A percentile compares a stretch with the other conserved stretches of the same genome.
phyloP scores from a whole-genome alignment of 1,140 invertebrate genomes.

The Notospermus geniculatus region DNA sequence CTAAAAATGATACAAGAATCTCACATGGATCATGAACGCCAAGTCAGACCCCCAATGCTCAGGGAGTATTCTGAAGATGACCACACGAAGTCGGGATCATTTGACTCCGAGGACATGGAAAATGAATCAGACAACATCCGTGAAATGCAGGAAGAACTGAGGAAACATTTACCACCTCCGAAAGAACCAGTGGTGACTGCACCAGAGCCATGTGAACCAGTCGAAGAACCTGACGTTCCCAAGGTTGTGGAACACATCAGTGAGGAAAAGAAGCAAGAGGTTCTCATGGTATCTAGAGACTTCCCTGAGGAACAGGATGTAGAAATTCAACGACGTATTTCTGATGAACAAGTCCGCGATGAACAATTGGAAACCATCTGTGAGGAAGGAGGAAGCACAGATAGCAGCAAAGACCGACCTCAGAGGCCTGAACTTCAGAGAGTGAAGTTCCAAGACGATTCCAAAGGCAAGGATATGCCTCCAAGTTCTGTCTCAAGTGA shows the following conservation, averaged over 20 bases:
- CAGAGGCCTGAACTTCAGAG: slow-evolving; percentile 31
- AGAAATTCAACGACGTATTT: no score
- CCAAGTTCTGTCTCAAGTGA: slow-evolving; percentile 41
- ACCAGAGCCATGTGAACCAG: no score
- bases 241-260: no score
- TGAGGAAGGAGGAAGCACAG: slow-evolving; percentile 9
- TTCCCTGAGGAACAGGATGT: slow-evolving; percentile 30
- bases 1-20: slow-evolving; percentile 4
- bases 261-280: no score
- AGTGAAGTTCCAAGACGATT: slow-evolving; percentile 45
- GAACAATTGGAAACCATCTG: no score
- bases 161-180: not conserved
- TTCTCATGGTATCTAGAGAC: slow-evolving; percentile 21
- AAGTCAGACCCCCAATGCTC: not conserved
- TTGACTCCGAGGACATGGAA: slow-evolving; percentile 2
- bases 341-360: no score
- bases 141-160: slow-evolving; percentile 8
- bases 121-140: not conserved
- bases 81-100: slow-evolving; percentile 2
- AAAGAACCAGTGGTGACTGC: no score
- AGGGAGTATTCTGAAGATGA: slow-evolving; percentile 4
- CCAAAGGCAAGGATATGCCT: slow-evolving; percentile 13
- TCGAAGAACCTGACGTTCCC: no score
- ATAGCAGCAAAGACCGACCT: slow-evolving; percentile 29
- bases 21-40: not conserved